Conservation (phyloP, 2,113 vertebrate species). For the Hippocampus barbouri region DNA sequence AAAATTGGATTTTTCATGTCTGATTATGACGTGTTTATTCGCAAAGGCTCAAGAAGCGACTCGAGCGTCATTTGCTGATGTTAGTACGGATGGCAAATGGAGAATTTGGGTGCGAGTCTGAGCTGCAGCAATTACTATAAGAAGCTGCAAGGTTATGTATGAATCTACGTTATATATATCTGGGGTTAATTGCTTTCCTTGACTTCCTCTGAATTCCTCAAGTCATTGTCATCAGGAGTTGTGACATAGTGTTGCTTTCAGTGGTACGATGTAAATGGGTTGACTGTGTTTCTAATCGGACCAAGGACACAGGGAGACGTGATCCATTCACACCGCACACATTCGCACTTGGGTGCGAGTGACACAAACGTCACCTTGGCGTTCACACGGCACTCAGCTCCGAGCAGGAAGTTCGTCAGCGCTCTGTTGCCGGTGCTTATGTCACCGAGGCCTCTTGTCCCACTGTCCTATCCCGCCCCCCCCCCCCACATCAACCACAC, state of each 20-base stretch:
- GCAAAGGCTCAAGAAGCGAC: no score
- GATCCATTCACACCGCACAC: conserved; percentile 4
- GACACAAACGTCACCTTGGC: conserved; percentile 34
- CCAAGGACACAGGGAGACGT: conserved; percentile 7
- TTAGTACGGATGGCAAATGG: no score
- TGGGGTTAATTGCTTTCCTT: background rate
- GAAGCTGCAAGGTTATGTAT: no score
- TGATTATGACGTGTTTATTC: no score
- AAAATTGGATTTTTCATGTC: no score
- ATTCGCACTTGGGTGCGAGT: conserved; percentile 29
- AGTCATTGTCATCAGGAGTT: background rate
- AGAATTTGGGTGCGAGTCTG: no score
- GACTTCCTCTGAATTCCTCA: background rate
- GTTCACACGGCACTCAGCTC: conserved; percentile 21
- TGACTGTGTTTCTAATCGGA: background rate
- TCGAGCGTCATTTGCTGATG: no score
- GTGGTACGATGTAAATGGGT: background rate
- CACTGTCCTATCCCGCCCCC: background rate
- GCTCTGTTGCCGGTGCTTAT: conserved; percentile 35
- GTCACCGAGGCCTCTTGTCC: conserved; percentile 27
- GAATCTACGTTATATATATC: no score
- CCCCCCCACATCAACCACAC: background rate
- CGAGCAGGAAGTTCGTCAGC: conserved; percentile 36
- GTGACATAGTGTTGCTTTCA: background rate
- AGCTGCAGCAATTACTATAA: no score